phyloP scores from a whole-genome alignment of 2,797 vertebrate genomes.

The Bovichtus variegatus region DNA sequence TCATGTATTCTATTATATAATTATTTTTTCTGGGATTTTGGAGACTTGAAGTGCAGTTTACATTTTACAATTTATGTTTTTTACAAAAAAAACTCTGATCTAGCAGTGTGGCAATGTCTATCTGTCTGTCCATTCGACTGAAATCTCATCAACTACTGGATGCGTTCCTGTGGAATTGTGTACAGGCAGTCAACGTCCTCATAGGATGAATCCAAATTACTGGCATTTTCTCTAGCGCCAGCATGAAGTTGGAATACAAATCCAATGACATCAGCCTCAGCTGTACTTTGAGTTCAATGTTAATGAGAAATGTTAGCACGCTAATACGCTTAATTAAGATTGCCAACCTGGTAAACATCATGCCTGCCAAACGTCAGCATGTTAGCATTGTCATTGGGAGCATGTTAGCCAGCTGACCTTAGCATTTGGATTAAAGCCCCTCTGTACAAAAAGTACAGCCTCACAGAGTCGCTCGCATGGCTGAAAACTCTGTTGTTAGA shows the following conservation, averaged over 20 bases:
- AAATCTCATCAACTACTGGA: not conserved
- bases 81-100: too few species aligned
- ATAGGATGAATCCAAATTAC: not conserved
- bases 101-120: not conserved
- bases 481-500: too few species aligned
- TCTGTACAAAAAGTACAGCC: too few species aligned
- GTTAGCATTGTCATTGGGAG: not conserved
- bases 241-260: not conserved
- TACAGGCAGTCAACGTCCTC: not conserved
- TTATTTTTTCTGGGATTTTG: not conserved
- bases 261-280: not conserved
- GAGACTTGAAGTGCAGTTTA: not conserved
- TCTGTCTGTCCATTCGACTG: not conserved
- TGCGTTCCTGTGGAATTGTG: not conserved
- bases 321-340: not conserved
- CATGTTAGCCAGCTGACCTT: not conserved
- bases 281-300: not conserved
- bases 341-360: not conserved
- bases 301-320: not conserved
- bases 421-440: too few species aligned
- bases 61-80: not conserved
- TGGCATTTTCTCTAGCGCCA: not conserved
- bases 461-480: too few species aligned
- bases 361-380: not conserved
- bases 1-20: not conserved